Conservation (phyloP, 2,797 vertebrate species). For the Apogon talboti region DNA sequence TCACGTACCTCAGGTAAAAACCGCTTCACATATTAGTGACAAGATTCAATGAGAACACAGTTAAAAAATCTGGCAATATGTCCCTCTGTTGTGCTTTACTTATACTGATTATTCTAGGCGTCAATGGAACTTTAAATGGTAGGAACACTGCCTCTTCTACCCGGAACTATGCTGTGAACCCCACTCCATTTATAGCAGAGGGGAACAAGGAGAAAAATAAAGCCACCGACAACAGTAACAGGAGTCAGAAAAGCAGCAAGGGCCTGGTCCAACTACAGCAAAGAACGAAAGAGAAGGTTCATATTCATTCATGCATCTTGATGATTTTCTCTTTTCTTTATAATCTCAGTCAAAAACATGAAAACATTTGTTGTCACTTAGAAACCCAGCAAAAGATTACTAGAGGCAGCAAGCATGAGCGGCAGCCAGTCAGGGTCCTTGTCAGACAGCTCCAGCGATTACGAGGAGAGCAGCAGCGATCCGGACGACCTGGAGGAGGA, state of each 20-base stretch:
- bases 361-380: slow-evolving; percentile 60
- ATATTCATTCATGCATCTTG: slow-evolving; percentile 9
- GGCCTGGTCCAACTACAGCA: slow-evolving; percentile 80
- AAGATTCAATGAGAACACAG: too few species aligned
- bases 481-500: slow-evolving; percentile 91
- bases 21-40: background rate
- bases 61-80: too few species aligned
- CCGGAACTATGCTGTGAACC: slow-evolving; percentile 80
- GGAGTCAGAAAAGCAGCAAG: slow-evolving; percentile 78
- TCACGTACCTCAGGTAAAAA: slow-evolving; percentile 85
- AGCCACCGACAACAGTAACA: slow-evolving; percentile 63
- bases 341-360: background rate
- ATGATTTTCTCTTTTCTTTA: background rate
- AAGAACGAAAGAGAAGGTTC: slow-evolving; percentile 91
- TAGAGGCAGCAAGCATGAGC: slow-evolving; percentile 90
- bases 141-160: slow-evolving; percentile 81
- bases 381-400: slow-evolving; percentile 87
- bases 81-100: background rate
- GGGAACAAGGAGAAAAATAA: slow-evolving; percentile 79
- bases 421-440: slow-evolving; percentile 92
- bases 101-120: slow-evolving; percentile 77
- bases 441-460: slow-evolving; percentile 91
- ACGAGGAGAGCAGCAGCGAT: slow-evolving; percentile 89
- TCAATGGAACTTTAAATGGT: slow-evolving; percentile 89
- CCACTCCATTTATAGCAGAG: slow-evolving; percentile 75